Evolutionary conservation across 2,797 vertebrate species (phyloP), one percentile per base, ranked within the genome.

Genomic region (Macropodus opercularis): DNA sequence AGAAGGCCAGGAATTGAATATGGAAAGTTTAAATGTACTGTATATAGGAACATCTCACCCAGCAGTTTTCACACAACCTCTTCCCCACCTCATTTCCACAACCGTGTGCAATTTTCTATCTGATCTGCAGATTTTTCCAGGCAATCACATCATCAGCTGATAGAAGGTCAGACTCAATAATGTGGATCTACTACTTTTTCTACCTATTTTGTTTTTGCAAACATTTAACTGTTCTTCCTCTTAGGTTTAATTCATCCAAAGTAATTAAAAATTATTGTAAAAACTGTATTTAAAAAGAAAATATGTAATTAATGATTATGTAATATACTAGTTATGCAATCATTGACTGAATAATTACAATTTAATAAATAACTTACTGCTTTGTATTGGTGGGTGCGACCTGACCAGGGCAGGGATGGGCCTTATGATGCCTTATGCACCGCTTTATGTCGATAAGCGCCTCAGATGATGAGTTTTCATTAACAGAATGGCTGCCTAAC

Each of bases 201-300:
- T 47, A 9, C 14, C 43, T 39, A 19, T 61, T 44, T 68, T 51
- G 66, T 67, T 63, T 75, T 74, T 77, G 41, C 54, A 34, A 17
- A 40, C 8, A 38, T 54, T 69, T 6, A 70, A 19, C 40, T 38
- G 0, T 36, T 65, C n/a, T 75, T 69, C 17, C 73, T 66, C 59
- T 67, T 14, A 17, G 50, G 60, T 58, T 65, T 73, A 77, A 84
- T 32, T 46, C 49, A 55, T 22, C 49, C 63, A 77, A 84, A 87
- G n/a, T n/a, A n/a, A n/a, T n/a, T 80, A 41, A 63, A 75, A 80
- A 85, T n/a, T n/a, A n/a, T n/a, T n/a, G n/a, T n/a, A n/a, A n/a
- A n/a, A n/a, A n/a, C n/a, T n/a, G n/a, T n/a, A n/a, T n/a, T n/a
- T n/a, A n/a, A n/a, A n/a, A n/a, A n/a, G n/a, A n/a, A n/a, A n/a